These are phyloP conservation scores for Eriocheir sinensis DNA, from an alignment of 1,140 invertebrate species.

Conservation along the genomic window DNA sequence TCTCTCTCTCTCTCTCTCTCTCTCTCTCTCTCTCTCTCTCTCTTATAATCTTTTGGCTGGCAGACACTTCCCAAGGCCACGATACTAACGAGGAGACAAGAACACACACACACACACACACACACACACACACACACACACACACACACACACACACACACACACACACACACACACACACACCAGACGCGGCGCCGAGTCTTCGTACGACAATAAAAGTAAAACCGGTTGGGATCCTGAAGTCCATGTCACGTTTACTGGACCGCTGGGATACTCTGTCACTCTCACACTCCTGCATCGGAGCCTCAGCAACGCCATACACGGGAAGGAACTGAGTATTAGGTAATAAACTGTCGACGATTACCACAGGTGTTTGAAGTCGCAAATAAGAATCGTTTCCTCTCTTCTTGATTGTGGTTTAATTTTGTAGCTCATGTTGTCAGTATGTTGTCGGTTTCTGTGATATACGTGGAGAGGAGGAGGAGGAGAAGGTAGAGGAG, in stretches of 20 bases:
- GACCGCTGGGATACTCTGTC: too few species aligned
- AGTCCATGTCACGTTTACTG: too few species aligned
- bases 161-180: too few species aligned
- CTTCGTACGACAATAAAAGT: too few species aligned
- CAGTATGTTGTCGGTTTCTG: not conserved
- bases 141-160: too few species aligned
- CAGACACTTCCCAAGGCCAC: not conserved
- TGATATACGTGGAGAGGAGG: not conserved
- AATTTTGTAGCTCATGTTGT: not conserved
- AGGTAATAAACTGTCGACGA: too few species aligned
- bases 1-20: conserved; percentile 52
- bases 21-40: conserved; percentile 11
- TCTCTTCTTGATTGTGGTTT: not conserved
- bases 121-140: too few species aligned
- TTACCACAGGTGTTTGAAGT: not conserved
- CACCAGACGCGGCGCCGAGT: too few species aligned
- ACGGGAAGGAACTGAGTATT: too few species aligned
- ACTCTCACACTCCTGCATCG: too few species aligned
- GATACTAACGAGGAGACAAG: not conserved
- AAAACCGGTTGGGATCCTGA: too few species aligned
- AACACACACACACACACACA: not conserved
- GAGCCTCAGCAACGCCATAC: too few species aligned
- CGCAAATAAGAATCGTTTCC: not conserved
- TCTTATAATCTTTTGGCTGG: not conserved
- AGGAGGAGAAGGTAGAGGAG: not conserved